Evolutionary conservation across 2,888 invertebrate genomes (phyloP).

Genomic region (Lasioglossum villosulum): DNA sequence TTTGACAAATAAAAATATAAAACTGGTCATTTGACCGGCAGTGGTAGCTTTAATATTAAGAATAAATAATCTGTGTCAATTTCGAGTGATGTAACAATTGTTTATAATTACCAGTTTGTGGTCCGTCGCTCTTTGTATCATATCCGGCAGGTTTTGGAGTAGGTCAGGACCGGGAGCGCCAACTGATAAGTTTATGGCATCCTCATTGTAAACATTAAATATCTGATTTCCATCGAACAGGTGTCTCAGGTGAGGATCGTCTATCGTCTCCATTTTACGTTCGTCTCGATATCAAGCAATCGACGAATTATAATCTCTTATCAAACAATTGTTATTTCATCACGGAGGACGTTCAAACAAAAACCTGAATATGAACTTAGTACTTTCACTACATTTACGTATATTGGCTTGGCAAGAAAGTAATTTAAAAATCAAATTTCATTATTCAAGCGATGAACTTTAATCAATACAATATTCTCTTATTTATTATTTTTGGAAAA

Average conservation of each 20-base stretch:
- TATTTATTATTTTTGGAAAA: too few species aligned
- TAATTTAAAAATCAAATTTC: too few species aligned
- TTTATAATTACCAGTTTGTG: conserved; percentile 84
- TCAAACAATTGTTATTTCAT: background rate
- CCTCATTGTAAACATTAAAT: conserved; percentile 85
- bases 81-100: background rate
- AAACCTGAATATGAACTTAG: too few species aligned
- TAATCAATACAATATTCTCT: too few species aligned
- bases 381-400: too few species aligned
- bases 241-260: conserved; percentile 82
- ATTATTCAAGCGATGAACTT: too few species aligned
- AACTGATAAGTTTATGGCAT: conserved; percentile 85
- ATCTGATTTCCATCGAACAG: conserved; percentile 84
- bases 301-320: background rate
- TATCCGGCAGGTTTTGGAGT: conserved; percentile 84
- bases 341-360: background rate
- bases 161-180: conserved; percentile 86
- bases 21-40: too few species aligned
- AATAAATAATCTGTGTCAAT: background rate
- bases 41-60: too few species aligned
- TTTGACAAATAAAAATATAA: too few species aligned
- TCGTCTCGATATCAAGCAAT: background rate
- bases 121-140: conserved; percentile 84
- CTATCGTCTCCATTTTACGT: conserved; percentile 54
- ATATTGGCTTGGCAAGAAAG: background rate